phyloP scores from a whole-genome alignment of 2,888 invertebrate genomes.

The Drosophila austrosaltans region DNA sequence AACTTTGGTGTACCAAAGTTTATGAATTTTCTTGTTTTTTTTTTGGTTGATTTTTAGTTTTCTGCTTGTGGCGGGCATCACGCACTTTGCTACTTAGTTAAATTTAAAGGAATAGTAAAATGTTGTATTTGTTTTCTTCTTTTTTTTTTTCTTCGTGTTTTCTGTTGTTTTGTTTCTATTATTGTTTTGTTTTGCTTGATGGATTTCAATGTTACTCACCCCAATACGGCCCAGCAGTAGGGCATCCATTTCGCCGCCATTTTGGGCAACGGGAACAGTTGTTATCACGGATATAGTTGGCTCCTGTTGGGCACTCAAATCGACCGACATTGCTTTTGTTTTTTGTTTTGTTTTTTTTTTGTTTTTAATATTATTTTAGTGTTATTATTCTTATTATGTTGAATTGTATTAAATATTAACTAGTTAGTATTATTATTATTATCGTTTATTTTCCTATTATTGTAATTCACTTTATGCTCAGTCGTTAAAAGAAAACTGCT shows the following conservation, averaged over 20 bases:
- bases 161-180: slow-evolving; percentile 13
- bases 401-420: not conserved
- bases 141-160: not conserved
- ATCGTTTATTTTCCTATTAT: slow-evolving; percentile 40
- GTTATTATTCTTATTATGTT: no score
- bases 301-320: slow-evolving; percentile 80
- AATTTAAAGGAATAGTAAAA: slow-evolving; percentile 29
- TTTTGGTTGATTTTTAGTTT: slow-evolving; percentile 14
- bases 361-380: slow-evolving; percentile 28
- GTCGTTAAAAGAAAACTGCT: slow-evolving; percentile 26
- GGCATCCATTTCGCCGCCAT: slow-evolving; percentile 92
- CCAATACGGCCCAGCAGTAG: slow-evolving; percentile 90
- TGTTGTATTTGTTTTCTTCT: slow-evolving; percentile 38
- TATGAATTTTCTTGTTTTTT: not conserved
- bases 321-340: slow-evolving; percentile 78
- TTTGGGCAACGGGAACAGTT: slow-evolving; percentile 81
- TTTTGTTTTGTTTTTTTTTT: slow-evolving; percentile 23
- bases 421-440: slow-evolving; percentile 40
- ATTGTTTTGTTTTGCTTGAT: slow-evolving; percentile 21
- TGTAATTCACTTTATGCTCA: slow-evolving; percentile 47
- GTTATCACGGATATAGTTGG: slow-evolving; percentile 82
- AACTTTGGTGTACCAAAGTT: not conserved
- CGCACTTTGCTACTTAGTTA: slow-evolving; percentile 70
- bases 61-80: slow-evolving; percentile 46
- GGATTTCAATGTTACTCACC: slow-evolving; percentile 85